Evolutionary conservation across 64 coral and sea anemone genomes (phyloP).

Genomic region (Astreopora myriophthalma): DNA sequence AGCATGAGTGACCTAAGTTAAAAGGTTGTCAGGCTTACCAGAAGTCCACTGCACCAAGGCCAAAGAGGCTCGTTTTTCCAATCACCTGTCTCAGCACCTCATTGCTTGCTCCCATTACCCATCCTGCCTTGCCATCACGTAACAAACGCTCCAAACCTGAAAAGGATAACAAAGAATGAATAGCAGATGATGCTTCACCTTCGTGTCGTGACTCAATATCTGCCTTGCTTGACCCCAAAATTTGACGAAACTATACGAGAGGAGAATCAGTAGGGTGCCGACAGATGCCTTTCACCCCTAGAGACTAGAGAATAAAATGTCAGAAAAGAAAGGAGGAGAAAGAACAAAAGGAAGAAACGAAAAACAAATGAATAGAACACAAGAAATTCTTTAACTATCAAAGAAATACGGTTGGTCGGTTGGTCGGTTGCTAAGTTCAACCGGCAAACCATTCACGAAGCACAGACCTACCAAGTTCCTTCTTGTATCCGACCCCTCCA

Average conservation of each 20-base stretch:
- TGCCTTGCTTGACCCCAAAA: no score
- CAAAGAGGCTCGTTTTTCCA: conserved; percentile 73
- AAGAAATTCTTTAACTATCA: no score
- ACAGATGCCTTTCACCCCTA: no score
- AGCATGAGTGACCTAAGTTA: no score
- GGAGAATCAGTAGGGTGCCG: no score
- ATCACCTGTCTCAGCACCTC: conserved; percentile 64
- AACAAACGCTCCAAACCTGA: conserved; percentile 67
- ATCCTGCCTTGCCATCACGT: conserved; percentile 75
- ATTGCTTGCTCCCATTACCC: conserved; percentile 72
- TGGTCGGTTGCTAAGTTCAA: no score
- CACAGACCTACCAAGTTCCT: conserved; percentile 38
- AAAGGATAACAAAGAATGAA: neutral
- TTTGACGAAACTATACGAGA: neutral
- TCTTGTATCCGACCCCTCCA: conserved; percentile 51
- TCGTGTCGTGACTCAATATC: no score
- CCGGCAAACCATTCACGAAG: neutral
- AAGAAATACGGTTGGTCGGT: no score
- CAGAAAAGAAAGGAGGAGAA: neutral
- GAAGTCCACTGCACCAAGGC: conserved; percentile 52
- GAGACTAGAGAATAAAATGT: no score
- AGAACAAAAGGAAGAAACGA: neutral
- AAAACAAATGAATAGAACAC: neutral
- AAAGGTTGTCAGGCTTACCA: conserved; percentile 18
- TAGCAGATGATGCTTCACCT: no score